phyloP scores from a whole-genome alignment of 1,140 invertebrate species.

The Anoplolepis gracilipes region DNA sequence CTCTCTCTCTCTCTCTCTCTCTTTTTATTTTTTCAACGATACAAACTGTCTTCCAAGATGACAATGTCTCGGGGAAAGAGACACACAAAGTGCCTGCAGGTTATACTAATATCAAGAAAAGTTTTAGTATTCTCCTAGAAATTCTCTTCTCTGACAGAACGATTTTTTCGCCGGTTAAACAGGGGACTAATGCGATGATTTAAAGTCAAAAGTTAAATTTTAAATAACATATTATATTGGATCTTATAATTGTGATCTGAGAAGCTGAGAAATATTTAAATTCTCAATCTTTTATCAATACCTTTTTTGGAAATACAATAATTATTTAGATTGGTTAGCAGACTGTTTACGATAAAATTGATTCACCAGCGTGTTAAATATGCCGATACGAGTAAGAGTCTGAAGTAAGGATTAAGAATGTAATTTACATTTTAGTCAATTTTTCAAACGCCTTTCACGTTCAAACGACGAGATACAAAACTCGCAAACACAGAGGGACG shows the following conservation, averaged over 20 bases:
- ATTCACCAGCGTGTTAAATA: too few relatives aligned
- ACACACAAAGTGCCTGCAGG: background rate
- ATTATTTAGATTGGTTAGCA: background rate
- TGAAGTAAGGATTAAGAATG: background rate
- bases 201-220: background rate
- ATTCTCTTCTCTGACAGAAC: background rate
- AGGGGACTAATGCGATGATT: too few relatives aligned
- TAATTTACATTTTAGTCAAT: constrained; percentile 15
- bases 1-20: too few relatives aligned
- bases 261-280: too few relatives aligned
- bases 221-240: constrained; percentile 6
- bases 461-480: constrained; percentile 9
- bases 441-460: background rate
- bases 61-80: constrained; percentile 11
- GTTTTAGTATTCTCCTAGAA: background rate
- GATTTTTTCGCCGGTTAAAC: background rate
- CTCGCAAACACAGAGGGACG: background rate
- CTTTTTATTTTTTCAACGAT: constrained; percentile 36
- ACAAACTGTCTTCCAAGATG: constrained; percentile 41
- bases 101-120: background rate
- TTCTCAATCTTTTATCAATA: too few relatives aligned
- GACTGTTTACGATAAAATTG: background rate
- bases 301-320: background rate
- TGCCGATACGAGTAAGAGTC: background rate
- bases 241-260: constrained; percentile 1